Evolutionary conservation across 1,140 invertebrate genomes (phyloP).

Genomic region (Pseudachorutes palmiensis): DNA sequence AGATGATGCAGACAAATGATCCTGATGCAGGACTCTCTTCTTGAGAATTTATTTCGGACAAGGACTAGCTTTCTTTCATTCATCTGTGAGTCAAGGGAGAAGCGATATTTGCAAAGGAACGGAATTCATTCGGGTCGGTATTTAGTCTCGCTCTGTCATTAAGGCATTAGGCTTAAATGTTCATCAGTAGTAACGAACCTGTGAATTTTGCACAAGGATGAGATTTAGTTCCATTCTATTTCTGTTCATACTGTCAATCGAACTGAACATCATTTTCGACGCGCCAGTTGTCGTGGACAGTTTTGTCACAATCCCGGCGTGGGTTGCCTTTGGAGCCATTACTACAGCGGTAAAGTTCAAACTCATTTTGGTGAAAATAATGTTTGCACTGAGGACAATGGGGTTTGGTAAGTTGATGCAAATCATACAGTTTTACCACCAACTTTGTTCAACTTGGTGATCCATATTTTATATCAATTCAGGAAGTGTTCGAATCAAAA

Average conservation of each 20-base stretch:
- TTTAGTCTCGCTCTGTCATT: no score
- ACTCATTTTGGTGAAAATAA: slow-evolving; percentile 16
- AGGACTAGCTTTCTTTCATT: no score
- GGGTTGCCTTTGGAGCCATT: slow-evolving; percentile 10
- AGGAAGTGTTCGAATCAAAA: not conserved
- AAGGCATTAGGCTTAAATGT: no score
- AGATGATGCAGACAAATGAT: no score
- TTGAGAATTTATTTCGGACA: no score
- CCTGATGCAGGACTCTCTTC: no score
- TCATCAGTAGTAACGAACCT: no score
- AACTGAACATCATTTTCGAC: not conserved
- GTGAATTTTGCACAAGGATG: not conserved
- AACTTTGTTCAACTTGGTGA: not conserved
- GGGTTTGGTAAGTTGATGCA: not conserved
- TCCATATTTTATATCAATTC: not conserved
- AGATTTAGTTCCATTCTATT: not conserved
- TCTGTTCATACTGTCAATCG: not conserved
- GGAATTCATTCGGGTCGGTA: no score
- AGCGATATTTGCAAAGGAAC: no score
- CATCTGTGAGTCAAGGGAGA: no score
- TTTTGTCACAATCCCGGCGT: slow-evolving; percentile 13
- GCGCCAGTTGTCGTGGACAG: not conserved
- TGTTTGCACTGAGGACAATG: slow-evolving; percentile 11
- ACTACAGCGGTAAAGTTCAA: slow-evolving; percentile 13
- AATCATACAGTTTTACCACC: not conserved